Evolutionary conservation across 2,888 invertebrate species (phyloP).

Genomic region (Nephrotoma appendiculata): DNA sequence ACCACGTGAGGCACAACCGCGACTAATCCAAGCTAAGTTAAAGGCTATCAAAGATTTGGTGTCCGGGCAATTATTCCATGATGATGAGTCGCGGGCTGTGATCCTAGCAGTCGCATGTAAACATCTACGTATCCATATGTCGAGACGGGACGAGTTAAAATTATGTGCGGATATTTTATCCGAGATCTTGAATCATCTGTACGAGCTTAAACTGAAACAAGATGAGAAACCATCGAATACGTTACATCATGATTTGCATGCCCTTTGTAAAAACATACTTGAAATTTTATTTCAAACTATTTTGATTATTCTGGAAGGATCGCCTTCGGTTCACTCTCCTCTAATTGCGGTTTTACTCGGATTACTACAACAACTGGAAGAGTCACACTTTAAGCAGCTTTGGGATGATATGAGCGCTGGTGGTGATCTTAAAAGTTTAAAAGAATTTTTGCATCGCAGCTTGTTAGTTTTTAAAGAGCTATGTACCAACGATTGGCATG

Average conservation of each 20-base stretch:
- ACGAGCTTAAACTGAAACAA: slow-evolving; percentile 35
- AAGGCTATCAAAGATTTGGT: slow-evolving; percentile 70
- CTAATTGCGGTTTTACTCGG: slow-evolving; percentile 79
- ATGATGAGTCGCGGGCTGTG: slow-evolving; percentile 68
- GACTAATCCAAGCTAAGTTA: slow-evolving; percentile 66
- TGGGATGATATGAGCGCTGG: slow-evolving; percentile 64
- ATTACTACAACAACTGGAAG: slow-evolving; percentile 70
- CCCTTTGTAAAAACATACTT: slow-evolving; percentile 62
- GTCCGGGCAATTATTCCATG: slow-evolving; percentile 54
- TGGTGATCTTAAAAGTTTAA: slow-evolving; percentile 62
- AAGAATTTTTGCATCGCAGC: slow-evolving; percentile 72
- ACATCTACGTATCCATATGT: slow-evolving; percentile 70
- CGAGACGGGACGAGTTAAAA: slow-evolving; percentile 64
- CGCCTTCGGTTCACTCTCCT: slow-evolving; percentile 50
- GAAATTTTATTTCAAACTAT: slow-evolving; percentile 79
- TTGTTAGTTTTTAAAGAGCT: slow-evolving; percentile 41
- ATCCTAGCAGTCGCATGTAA: slow-evolving; percentile 71
- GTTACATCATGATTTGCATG: slow-evolving; percentile 64
- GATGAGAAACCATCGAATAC: slow-evolving; percentile 35
- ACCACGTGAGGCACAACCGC: slow-evolving; percentile 38
- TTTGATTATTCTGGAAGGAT: slow-evolving; percentile 63
- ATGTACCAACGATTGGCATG: slow-evolving; percentile 29
- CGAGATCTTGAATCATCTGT: slow-evolving; percentile 54
- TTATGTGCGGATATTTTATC: slow-evolving; percentile 77
- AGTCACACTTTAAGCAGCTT: slow-evolving; percentile 72